Conservation (phyloP, 2,888 invertebrate genomes). For the Tipula confusa region DNA sequence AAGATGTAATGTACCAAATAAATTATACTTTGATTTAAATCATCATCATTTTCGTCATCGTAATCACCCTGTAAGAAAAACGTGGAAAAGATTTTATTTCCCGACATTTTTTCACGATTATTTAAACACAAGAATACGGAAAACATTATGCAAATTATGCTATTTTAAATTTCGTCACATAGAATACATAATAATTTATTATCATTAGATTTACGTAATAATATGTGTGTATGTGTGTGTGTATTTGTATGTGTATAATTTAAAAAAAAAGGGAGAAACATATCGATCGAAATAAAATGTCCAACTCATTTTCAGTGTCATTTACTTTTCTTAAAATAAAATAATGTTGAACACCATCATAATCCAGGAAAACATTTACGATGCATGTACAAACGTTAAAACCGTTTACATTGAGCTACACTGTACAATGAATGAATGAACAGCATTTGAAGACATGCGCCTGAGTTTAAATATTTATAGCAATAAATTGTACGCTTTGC, state of each 20-base stretch:
- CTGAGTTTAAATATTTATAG: not conserved
- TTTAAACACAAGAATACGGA: slow-evolving; percentile 12
- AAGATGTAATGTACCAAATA: not conserved
- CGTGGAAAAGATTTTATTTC: not conserved
- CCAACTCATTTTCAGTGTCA: not conserved
- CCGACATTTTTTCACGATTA: not conserved
- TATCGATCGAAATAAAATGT: not conserved
- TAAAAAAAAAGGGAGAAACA: not conserved
- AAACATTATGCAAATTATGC: slow-evolving; percentile 3
- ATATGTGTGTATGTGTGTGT: not conserved
- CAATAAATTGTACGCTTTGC: not conserved
- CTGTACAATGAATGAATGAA: no score
- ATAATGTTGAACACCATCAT: not conserved
- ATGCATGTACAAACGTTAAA: not conserved
- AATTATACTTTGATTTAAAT: not conserved
- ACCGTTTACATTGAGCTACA: not conserved
- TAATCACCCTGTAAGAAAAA: not conserved
- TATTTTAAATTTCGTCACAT: slow-evolving; percentile 25
- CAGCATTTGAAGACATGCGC: not conserved
- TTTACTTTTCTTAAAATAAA: not conserved
- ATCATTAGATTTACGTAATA: not conserved
- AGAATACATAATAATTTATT: slow-evolving; percentile 20
- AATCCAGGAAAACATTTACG: not conserved
- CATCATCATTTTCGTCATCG: no score
- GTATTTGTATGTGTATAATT: not conserved